Conservation (phyloP, 2,888 invertebrate genomes). For the Acleris laterana region DNA sequence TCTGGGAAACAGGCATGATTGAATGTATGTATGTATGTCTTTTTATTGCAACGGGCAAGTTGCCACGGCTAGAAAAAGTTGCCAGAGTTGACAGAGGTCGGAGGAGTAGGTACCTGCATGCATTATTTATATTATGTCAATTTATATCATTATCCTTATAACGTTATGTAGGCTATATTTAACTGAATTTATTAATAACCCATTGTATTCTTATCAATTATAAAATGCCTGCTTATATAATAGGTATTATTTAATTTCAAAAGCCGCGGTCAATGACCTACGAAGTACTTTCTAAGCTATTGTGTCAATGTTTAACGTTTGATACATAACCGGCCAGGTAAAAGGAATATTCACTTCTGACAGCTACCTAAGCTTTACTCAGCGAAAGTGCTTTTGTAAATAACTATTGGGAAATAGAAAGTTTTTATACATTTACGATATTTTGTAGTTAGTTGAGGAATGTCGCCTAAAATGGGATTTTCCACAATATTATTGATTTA, state of each 20-base stretch:
- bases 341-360: background rate
- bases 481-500: no score
- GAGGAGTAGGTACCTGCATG: background rate
- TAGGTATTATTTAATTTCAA: constrained; percentile 19
- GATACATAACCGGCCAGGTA: constrained; percentile 13
- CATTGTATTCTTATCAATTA: background rate
- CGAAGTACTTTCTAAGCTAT: constrained; percentile 34
- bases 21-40: no score
- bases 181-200: background rate
- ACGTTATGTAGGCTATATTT: background rate
- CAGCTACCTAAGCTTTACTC: background rate
- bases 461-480: background rate
- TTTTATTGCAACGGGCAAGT: no score
- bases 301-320: constrained; percentile 32
- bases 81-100: background rate
- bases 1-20: no score
- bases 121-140: constrained; percentile 1
- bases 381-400: background rate
- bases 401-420: background rate
- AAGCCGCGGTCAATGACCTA: constrained; percentile 26
- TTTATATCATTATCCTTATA: constrained; percentile 10
- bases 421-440: background rate
- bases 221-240: constrained; percentile 12
- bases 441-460: background rate
- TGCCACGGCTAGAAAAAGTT: no score